Evolutionary conservation across 2,888 invertebrate species (phyloP).

Genomic region (Chloroclystis v-ata): DNA sequence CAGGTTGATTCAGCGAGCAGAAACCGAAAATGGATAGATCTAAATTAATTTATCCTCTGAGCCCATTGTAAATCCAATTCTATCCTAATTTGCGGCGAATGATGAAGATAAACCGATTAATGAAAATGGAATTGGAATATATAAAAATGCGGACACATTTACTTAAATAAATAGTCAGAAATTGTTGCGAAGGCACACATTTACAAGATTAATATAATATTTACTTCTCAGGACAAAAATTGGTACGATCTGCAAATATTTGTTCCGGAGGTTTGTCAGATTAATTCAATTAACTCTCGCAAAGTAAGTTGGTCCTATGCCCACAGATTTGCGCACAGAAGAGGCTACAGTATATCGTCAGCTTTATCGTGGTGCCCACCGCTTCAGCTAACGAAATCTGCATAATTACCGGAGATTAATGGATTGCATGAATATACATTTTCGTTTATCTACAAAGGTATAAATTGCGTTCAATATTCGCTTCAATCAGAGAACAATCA

Average conservation of each 20-base stretch:
- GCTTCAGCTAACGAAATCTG: conserved; percentile 5
- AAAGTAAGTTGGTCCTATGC: not conserved
- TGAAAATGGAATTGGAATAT: conserved; percentile 35
- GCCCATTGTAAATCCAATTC: conserved; percentile 25
- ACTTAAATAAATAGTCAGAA: conserved; percentile 40
- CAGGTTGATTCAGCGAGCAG: conserved; percentile 11
- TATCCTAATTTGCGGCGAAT: conserved; percentile 25
- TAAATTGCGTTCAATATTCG: not conserved
- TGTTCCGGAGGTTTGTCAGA: too few species aligned
- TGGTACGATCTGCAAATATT: too few species aligned
- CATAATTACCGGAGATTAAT: conserved; percentile 13
- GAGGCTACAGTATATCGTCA: conserved; percentile 3
- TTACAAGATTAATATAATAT: too few species aligned
- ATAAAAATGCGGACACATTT: conserved; percentile 38
- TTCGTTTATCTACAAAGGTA: not conserved
- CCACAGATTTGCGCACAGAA: too few species aligned
- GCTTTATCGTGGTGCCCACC: conserved; percentile 6
- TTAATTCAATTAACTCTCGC: not conserved
- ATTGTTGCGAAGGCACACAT: too few species aligned
- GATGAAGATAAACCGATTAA: conserved; percentile 28
- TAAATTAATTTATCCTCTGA: conserved; percentile 23
- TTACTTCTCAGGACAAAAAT: too few species aligned
- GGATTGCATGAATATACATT: conserved; percentile 4
- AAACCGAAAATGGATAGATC: conserved; percentile 18
- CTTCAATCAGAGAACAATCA: not conserved